Evolutionary conservation across 2,113 vertebrate species (phyloP).

Genomic region (Ia io): DNA sequence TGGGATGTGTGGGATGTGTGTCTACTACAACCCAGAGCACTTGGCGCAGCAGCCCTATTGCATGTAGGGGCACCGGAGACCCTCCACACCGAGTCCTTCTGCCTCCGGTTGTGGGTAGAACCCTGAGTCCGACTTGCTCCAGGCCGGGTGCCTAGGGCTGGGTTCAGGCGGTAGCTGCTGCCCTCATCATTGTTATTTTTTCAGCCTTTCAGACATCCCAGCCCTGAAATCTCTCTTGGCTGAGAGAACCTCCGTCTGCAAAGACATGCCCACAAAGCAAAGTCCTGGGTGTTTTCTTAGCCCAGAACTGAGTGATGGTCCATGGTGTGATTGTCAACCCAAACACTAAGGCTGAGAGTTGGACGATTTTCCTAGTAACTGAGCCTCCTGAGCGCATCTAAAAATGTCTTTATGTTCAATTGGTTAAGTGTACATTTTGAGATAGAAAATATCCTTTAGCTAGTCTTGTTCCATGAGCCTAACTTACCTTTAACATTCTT

Average conservation of each 20-base stretch:
- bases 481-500: background rate
- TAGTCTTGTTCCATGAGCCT: background rate
- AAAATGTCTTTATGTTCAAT: background rate
- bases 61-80: background rate
- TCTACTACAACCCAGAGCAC: accelerated
- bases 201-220: background rate
- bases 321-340: background rate
- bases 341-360: background rate
- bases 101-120: background rate
- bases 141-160: background rate
- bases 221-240: background rate
- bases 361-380: background rate
- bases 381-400: background rate
- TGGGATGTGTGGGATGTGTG: too few species aligned
- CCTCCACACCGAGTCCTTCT: background rate
- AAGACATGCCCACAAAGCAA: background rate
- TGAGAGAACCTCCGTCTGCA: background rate
- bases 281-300: background rate
- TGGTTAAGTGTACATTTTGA: background rate
- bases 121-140: background rate
- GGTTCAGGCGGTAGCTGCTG: background rate
- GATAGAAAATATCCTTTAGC: background rate
- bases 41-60: background rate
- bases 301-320: background rate
- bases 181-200: background rate